Percentiles rank a stretch among this genome's conserved stretches.
Conservation (phyloP, 2,113 vertebrate genomes). For the Tyrannus savana region DNA sequence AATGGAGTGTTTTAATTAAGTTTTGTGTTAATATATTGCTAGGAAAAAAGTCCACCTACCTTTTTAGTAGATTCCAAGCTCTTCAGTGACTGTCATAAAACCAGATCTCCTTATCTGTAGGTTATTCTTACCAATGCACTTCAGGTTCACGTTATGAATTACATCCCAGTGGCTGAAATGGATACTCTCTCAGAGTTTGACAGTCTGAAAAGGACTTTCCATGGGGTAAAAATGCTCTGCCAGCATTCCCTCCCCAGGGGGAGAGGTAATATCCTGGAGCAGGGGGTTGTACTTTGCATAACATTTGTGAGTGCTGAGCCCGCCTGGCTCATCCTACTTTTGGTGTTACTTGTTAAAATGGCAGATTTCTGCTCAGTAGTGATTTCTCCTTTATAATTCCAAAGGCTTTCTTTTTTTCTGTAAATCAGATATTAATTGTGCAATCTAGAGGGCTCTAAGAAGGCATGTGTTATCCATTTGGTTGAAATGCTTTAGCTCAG, state of each 20-base stretch:
- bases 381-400: neutral
- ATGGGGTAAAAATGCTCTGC: slow-evolving; percentile 58
- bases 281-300: slow-evolving; percentile 41
- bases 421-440: slow-evolving; percentile 33
- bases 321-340: slow-evolving; percentile 4
- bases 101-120: slow-evolving; percentile 13
- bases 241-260: slow-evolving; percentile 70
- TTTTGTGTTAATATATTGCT: neutral
- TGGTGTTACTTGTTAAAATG: neutral
- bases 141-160: neutral
- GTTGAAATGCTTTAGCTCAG: slow-evolving; percentile 49
- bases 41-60: slow-evolving; percentile 64
- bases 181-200: slow-evolving; percentile 26
- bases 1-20: neutral
- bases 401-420: neutral
- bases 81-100: slow-evolving; percentile 50
- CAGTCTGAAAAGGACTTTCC: slow-evolving; percentile 65
- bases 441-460: slow-evolving; percentile 18
- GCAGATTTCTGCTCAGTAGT: neutral
- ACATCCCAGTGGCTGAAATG: slow-evolving; percentile 48
- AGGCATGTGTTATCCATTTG: slow-evolving; percentile 66
- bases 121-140: neutral
- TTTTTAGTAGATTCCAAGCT: slow-evolving; percentile 47
- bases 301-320: neutral
- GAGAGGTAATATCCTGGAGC: slow-evolving; percentile 69